phyloP scores from a whole-genome alignment of 2,113 vertebrate species.

The Thalassarche chlororhynchos region DNA sequence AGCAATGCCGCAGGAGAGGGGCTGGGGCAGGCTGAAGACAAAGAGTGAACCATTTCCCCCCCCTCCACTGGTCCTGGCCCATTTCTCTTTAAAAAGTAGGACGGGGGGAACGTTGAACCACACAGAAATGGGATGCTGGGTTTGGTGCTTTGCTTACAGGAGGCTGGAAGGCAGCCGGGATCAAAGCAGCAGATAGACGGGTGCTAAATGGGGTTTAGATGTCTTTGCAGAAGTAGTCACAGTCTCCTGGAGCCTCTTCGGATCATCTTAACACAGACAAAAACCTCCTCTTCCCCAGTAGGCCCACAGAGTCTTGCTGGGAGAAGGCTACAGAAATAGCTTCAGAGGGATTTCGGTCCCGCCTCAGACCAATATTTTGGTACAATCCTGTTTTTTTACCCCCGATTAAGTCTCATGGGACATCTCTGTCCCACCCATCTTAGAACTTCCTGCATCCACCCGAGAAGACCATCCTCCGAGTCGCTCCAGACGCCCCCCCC shows the following conservation, averaged over 20 bases:
- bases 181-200: not conserved
- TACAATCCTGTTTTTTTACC: not conserved
- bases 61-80: not conserved
- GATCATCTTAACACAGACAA: not conserved
- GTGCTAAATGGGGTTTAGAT: not conserved
- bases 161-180: not conserved
- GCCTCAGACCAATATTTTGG: not conserved
- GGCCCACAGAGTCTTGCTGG: not conserved
- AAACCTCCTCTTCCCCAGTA: not conserved
- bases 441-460: not conserved
- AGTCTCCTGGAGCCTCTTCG: not conserved
- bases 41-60: not conserved
- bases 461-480: not conserved
- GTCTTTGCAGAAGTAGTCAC: not conserved
- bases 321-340: not conserved
- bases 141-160: not conserved
- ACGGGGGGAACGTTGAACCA: not conserved
- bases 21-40: not conserved
- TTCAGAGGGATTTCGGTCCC: not conserved
- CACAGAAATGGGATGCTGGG: not conserved
- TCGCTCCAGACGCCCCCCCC: not conserved
- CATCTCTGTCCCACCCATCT: not conserved
- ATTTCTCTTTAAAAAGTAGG: not conserved
- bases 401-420: not conserved
- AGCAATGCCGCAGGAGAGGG: not conserved